A percentile compares a stretch with the other conserved stretches of the same genome.
Evolutionary conservation across 1,140 invertebrate genomes (phyloP).

Genomic region (Hermetia illucens): DNA sequence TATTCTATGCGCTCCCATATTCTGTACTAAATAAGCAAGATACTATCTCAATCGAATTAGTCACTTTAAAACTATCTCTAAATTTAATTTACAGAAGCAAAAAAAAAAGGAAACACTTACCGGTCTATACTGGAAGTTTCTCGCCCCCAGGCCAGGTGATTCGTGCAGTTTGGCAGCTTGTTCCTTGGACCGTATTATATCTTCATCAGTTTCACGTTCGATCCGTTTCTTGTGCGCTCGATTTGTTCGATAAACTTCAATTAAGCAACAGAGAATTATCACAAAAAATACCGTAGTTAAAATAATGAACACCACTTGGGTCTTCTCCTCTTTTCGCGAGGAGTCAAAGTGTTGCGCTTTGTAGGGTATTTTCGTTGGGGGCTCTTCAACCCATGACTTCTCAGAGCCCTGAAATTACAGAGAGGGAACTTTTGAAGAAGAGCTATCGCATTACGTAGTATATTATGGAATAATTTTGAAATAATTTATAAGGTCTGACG

Average conservation of each 20-base stretch:
- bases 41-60: too few species aligned
- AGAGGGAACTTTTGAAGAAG: background rate
- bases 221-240: constrained; percentile 47
- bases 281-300: constrained; percentile 51
- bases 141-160: constrained; percentile 29
- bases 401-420: constrained; percentile 42
- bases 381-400: constrained; percentile 66
- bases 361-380: constrained; percentile 55
- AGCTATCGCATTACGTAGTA: too few species aligned
- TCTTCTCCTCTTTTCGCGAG: constrained; percentile 58
- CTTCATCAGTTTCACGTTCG: constrained; percentile 52
- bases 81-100: too few species aligned
- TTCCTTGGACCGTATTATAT: constrained; percentile 48
- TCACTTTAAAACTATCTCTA: too few species aligned
- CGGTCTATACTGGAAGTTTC: constrained; percentile 23
- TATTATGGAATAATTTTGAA: too few species aligned
- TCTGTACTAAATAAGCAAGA: too few species aligned
- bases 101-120: too few species aligned
- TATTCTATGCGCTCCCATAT: too few species aligned
- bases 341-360: constrained; percentile 51
- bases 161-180: constrained; percentile 46
- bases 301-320: constrained; percentile 57
- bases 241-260: constrained; percentile 48
- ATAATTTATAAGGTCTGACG: too few species aligned
- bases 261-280: constrained; percentile 45